Evolutionary conservation across 2,888 invertebrate genomes (phyloP), one percentile per base, ranked within the genome.

Genomic region (Idaea aversata): DNA sequence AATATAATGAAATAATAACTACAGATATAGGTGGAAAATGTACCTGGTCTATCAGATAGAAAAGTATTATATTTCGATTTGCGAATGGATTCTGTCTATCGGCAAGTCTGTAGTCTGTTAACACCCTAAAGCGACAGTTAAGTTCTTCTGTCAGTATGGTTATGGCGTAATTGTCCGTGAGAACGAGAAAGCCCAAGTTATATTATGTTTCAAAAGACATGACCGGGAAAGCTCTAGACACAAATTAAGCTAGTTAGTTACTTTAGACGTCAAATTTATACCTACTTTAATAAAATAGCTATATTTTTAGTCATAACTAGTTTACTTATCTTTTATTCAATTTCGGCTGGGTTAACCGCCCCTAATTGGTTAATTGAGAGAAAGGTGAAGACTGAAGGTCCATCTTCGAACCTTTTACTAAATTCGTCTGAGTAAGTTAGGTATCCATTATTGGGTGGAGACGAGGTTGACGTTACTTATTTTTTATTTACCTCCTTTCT

Each of bases 361-460:
- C 76, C 72, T 80, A 82, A 84, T 83, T 84, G 81, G 73, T 80
- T 83, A 84, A 84, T 84, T 84, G 80, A 81, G 81, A 76, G 76
- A 79, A 47, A 47, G 47, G 47, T 47, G 47, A 81, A 78, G 82
- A 80, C 79, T 47, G 47, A 81, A 78, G 82, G 80, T 80, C 76
- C 75, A 77, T 82, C 79, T 83, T 79, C 69, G 75, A 77, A 77
- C 81, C 79, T 81, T 80, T 77, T 77, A 73, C 72, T 73, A 75
- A 83, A 82, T 25, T 25, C 25, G 79, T 83, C 79, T 82, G 78
- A 78, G 78, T 80, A 78, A 81, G 77, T 71, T 78, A 75, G 75
- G 78, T 80, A 75, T 69, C 70, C 72, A 47, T 47, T 47, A 47
- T 47, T 47, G 77, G 73, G 74, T 74, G 72, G 71, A 72, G 70